A percentile compares a stretch with the other conserved stretches of the same genome.
phyloP scores from a whole-genome alignment of 2,113 vertebrate species.

The Malurus elegans region DNA sequence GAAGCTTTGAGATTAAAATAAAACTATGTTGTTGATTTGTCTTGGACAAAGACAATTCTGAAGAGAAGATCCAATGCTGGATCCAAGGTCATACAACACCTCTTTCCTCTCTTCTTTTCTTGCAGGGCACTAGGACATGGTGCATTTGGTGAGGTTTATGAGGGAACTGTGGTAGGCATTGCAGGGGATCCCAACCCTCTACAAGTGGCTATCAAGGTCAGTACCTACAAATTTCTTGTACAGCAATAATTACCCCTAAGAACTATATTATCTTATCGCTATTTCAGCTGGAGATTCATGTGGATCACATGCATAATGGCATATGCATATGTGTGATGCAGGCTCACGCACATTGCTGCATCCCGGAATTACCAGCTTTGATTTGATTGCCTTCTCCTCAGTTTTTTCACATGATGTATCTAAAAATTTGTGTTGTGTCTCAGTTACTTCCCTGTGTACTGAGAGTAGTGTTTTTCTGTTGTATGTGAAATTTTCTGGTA shows the following conservation, averaged over 20 bases:
- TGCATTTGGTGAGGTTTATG: slow-evolving; percentile 91
- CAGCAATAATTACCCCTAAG: not conserved
- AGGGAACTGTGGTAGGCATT: slow-evolving; percentile 87
- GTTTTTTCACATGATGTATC: not conserved
- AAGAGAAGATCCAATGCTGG: not conserved
- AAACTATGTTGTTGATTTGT: not conserved
- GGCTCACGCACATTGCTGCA: not conserved
- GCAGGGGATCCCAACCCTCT: slow-evolving; percentile 79
- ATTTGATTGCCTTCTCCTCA: not conserved
- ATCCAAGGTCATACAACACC: not conserved
- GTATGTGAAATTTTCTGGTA: not conserved
- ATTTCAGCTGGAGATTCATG: fast-evolving
- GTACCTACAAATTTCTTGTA: not conserved
- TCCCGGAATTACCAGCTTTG: not conserved
- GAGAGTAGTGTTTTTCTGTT: not conserved
- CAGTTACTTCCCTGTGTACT: not conserved
- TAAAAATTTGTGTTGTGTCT: not conserved
- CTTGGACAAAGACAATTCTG: not conserved
- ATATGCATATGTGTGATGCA: not conserved
- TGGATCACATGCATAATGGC: not conserved
- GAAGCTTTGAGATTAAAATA: not conserved
- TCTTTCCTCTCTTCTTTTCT: not conserved
- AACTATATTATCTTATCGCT: not conserved
- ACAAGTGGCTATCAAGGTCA: slow-evolving; percentile 92
- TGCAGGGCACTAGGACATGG: slow-evolving; percentile 87